A percentile compares a stretch with the other conserved stretches of the same genome.
phyloP scores from a whole-genome alignment of 2,888 invertebrate genomes.

The Sarcophaga carnaria region DNA sequence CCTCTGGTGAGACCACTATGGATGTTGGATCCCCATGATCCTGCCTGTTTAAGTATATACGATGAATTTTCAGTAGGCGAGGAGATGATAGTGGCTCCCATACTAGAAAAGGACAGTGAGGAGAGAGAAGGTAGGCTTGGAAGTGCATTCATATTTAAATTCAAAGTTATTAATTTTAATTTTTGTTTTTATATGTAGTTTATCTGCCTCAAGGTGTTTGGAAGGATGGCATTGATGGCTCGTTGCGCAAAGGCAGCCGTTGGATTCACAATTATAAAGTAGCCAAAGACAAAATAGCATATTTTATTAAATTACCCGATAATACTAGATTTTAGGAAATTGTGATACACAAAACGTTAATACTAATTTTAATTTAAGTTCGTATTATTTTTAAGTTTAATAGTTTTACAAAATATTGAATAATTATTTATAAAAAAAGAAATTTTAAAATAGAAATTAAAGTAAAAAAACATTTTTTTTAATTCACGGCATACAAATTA shows the following conservation, averaged over 20 bases:
- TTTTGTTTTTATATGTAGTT: slow-evolving; percentile 83
- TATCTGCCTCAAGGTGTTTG: slow-evolving; percentile 95
- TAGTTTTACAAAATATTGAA: background rate
- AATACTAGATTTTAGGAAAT: slow-evolving; percentile 87
- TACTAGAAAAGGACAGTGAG: slow-evolving; percentile 87
- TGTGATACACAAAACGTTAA: slow-evolving; percentile 54
- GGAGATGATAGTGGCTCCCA: slow-evolving; percentile 94
- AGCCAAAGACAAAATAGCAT: slow-evolving; percentile 90
- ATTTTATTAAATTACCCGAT: slow-evolving; percentile 92
- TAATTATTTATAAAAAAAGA: background rate
- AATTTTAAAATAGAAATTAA: background rate
- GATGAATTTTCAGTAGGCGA: slow-evolving; percentile 96
- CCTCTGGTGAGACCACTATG: slow-evolving; percentile 94
- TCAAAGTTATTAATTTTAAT: background rate
- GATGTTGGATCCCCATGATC: slow-evolving; percentile 92
- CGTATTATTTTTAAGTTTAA: slow-evolving; percentile 9
- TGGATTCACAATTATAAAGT: slow-evolving; percentile 95
- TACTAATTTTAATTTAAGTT: slow-evolving; percentile 5
- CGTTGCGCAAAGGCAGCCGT: slow-evolving; percentile 91
- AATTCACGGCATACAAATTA: too few species aligned
- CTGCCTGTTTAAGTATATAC: slow-evolving; percentile 88
- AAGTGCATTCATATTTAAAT: background rate
- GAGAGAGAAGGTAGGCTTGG: slow-evolving; percentile 85
- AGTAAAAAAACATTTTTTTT: background rate
- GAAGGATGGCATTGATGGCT: slow-evolving; percentile 95